Percentiles rank a stretch among this genome's conserved stretches.
Evolutionary conservation across 2,888 invertebrate genomes (phyloP).

Genomic region (Oasisia sp.): DNA sequence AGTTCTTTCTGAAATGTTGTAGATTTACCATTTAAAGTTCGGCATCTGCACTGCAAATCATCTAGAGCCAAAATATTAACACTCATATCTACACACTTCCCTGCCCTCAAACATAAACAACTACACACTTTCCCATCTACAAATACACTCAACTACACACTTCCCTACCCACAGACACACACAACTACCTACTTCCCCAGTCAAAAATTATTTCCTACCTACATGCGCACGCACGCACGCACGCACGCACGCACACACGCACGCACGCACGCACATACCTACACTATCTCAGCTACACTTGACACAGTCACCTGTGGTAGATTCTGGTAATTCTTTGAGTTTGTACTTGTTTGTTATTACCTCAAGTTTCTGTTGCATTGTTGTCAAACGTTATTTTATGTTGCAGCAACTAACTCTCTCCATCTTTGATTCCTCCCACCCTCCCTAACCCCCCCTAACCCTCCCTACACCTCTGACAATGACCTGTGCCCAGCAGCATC

Average conservation of each 20-base stretch:
- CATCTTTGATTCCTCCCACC: neutral
- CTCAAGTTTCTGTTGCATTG: neutral
- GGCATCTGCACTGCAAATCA: neutral
- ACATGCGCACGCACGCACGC: too few species aligned
- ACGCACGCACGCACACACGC: too few species aligned
- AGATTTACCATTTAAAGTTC: slow-evolving; percentile 17
- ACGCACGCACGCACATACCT: too few species aligned
- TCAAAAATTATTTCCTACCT: too few species aligned
- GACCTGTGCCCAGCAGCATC: too few species aligned
- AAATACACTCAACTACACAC: neutral
- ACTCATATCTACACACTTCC: too few species aligned
- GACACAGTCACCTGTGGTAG: neutral
- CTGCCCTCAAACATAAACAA: neutral
- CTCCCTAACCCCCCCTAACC: neutral
- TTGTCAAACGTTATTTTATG: neutral
- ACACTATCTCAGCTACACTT: too few species aligned
- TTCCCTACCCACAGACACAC: slow-evolving; percentile 18
- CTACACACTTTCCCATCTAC: neutral
- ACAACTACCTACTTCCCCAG: too few species aligned
- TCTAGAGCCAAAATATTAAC: too few species aligned
- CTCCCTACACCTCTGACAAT: too few species aligned
- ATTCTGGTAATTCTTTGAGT: neutral
- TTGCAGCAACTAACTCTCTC: too few species aligned
- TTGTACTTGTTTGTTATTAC: neutral
- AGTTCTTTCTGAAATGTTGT: slow-evolving; percentile 19